A percentile compares a stretch with the other conserved stretches of the same genome.
Conservation (phyloP, 2,797 vertebrate genomes). For the Megaceryle alcyon region DNA sequence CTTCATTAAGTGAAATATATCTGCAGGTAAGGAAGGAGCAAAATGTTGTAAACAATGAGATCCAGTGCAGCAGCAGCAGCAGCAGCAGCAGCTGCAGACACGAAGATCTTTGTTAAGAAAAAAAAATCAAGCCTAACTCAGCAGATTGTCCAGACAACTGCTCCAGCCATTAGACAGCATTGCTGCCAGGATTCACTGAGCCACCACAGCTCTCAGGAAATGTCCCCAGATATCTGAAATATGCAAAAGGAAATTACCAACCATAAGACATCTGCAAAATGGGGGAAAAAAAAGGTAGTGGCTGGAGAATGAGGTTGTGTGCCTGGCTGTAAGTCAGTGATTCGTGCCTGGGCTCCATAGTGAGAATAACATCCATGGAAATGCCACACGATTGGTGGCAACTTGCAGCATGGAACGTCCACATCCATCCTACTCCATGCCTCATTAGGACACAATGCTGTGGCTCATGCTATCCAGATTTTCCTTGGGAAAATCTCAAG, state of each 20-base stretch:
- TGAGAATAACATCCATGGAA: background rate
- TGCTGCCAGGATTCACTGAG: background rate
- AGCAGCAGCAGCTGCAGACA: background rate
- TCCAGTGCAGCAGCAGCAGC: background rate
- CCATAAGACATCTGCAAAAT: background rate
- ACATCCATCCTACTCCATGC: background rate
- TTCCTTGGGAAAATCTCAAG: background rate
- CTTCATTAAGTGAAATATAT: background rate
- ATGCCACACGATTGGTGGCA: background rate
- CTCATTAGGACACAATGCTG: rapidly evolving
- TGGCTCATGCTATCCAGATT: background rate
- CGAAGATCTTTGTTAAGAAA: background rate
- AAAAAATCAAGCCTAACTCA: background rate
- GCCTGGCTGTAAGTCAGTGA: background rate
- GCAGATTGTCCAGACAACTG: background rate
- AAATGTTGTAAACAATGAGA: background rate
- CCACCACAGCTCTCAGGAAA: background rate
- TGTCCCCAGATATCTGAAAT: background rate
- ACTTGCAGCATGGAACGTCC: background rate
- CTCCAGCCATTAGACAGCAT: background rate
- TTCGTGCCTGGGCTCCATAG: rapidly evolving
- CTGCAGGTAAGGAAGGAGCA: background rate
- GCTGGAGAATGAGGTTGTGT: background rate
- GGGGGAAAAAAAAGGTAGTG: background rate
- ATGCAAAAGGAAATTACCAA: background rate